Base-by-base conservation (phyloP, 2,113 vertebrate genomes). In the Oryzias celebensis region DNA sequence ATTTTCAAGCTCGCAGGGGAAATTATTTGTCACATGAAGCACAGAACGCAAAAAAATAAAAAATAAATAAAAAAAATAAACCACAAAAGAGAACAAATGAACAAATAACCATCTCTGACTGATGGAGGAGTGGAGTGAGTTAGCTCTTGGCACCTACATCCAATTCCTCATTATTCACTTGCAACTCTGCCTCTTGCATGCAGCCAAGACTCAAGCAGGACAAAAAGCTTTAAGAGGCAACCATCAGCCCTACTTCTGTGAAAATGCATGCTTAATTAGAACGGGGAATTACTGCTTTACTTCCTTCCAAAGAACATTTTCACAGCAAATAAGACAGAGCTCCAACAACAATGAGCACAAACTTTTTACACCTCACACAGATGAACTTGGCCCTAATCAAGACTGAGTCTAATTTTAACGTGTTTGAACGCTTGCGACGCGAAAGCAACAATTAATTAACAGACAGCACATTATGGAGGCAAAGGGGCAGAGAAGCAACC, bases 11-110 rank as follows among this genome's bases (percentile, higher is more conserved):
- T 87, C 83, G 73, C 84, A 48, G 69, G 82, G 87, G 84, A 87
- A 89, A 90, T 89, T 66, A 82, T 82, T 85, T 78, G 82, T 73
- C 48, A 56, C 80, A 75, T 81, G 72, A 85, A 87, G 68, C 81
- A 60, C 70, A 88, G 84, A 62, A 52, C 10, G 15, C 7, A 62
- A 52, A 88, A 73, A 81, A 72, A 44, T 4, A 20, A 47, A 47
- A 47, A 2, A 45, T 16, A 61, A 58, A 58, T 55, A 68, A 62
- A 60, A 60, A 45, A 56, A 68, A 52, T 53, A 70, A 68, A 57
- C 23, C 55, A 70, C 52, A 52, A 68, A 36, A 36, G 10, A 36
- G 64, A 80, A 71, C 71, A 87, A 87, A 84, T 43, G 69, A 81
- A 67, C 75, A 83, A 85, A 80, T 59, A 70, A 80, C 71, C 69